Base-by-base conservation (phyloP, 2,113 vertebrate genomes). In the Argyrosomus japonicus region DNA sequence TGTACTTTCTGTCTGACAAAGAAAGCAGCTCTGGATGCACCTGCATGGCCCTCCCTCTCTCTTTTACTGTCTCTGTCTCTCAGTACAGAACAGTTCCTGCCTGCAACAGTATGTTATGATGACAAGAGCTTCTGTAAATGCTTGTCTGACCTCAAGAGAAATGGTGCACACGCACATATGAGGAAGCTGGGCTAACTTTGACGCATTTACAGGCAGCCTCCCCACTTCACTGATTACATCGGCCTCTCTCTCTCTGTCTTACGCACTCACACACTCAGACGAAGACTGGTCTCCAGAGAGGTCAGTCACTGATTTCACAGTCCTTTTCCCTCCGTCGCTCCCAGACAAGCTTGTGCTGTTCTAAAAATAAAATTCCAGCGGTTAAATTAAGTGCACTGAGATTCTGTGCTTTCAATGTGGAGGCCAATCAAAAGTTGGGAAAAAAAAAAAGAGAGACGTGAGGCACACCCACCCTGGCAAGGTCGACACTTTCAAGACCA, bases 351-450 rank as follows among this genome's bases (percentile, higher is more conserved):
- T 89, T 83, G 77, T 50, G 47, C 43, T 6, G 27, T 77, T 90
- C 88, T 86, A 91, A 92, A 94, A 94, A 94, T 95, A 93, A 91
- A 90, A 93, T 93, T 94, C 92, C 86, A 17, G 47, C 57, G 7
- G 90, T 93, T 94, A 92, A 95, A 94, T 94, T 89, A 92, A 94
- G 92, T 89, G 92, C 81, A 90, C 88, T 74, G 88, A 91, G 77
- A 83, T 77, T 83, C 29, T 0, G 67, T 23, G 77, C 86, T 79
- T 88, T 89, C 76, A 75, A 65, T 23, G 25, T 17, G 17, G 53
- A 48, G 76, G 75, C 82, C 83, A 81, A 91, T 92, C 85, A 82
- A 72, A 83, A 75, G 84, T 43, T 81, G 43, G 82, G 1, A 0
- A 9, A 9, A 9, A 9, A 40, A 40, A 32, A 6, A 32, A 83